Evolutionary conservation across 1,140 invertebrate genomes (phyloP).

Genomic region (Papilio glaucus): DNA sequence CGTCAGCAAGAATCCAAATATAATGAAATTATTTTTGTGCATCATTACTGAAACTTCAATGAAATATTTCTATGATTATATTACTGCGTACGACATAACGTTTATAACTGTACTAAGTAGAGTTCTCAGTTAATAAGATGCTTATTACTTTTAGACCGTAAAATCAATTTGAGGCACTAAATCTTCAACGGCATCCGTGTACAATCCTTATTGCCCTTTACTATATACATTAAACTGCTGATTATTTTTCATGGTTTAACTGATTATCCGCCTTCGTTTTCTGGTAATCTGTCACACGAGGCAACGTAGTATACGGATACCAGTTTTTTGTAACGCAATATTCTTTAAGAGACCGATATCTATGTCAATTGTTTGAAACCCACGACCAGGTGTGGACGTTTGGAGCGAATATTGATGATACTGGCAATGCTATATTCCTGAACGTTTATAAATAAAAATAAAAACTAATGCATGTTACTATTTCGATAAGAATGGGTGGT

Average conservation of each 20-base stretch:
- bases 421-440: no score
- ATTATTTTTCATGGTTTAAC: slow-evolving; percentile 26
- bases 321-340: no score
- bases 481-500: no score
- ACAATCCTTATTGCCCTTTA: slow-evolving; percentile 36
- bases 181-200: slow-evolving; percentile 33
- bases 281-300: slow-evolving; percentile 7
- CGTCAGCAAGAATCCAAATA: slow-evolving; percentile 6
- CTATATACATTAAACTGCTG: slow-evolving; percentile 22
- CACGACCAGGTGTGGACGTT: no score
- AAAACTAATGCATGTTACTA: no score
- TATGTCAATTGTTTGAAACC: no score
- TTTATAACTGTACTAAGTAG: slow-evolving; percentile 9
- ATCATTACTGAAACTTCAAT: not conserved
- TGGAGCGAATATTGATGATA: no score
- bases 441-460: no score
- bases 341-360: no score
- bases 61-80: not conserved
- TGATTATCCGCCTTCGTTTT: slow-evolving; percentile 1
- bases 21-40: not conserved
- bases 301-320: not conserved
- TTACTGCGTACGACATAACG: slow-evolving; percentile 18
- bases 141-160: slow-evolving; percentile 35
- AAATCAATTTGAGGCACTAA: slow-evolving; percentile 40
- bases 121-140: slow-evolving; percentile 16